Base-by-base conservation (phyloP, 2,113 vertebrate genomes). In the Regulus satrapa region DNA sequence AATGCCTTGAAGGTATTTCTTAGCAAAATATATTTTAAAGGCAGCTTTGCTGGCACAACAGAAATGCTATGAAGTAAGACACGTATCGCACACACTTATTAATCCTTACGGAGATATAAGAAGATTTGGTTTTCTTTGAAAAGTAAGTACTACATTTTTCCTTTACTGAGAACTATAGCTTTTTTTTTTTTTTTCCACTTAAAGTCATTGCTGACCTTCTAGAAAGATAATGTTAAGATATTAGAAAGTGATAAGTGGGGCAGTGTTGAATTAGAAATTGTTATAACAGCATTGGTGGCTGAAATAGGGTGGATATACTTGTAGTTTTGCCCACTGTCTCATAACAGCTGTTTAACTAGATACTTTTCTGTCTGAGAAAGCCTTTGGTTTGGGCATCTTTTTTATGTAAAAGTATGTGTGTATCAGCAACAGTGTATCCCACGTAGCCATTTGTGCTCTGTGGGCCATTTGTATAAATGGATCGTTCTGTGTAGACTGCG, bases 291-390 rank as follows among this genome's bases (percentile, higher is more conserved):
- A 84, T 29, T 82, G n/a, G 56, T n/a, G 52, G 48, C 88, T 90
- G 72, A 87, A 95, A 85, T 14, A 86, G 26, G 9, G 45, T 84
- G 62, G 12, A 38, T 12, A 5, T 24, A 24, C 12, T 40, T 5
- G 3, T 63, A 32, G 14, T 55, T 96, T 86, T 93, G 21, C 43
- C 18, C 49, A 20, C 61, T 59, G 11, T 34, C 43, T 77, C 83
- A 85, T 78, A 94, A 92, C 54, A 97, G 45, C 54, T 71, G 64
- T 97, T 97, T 77, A 82, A 40, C 18, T 89, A 83, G 43, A n/a
- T 31, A 79, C 8, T 87, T 58, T 88, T 36, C n/a, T 91, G 19
- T 49, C 84, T 84, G 63, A 59, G 55, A 84, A 34, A 93, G 15
- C 45, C 71, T 95, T 85, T 92, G 32, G 32, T 78, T 83, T 18